Base-by-base conservation (phyloP, 2,113 vertebrate species). In the Strigops habroptila region DNA sequence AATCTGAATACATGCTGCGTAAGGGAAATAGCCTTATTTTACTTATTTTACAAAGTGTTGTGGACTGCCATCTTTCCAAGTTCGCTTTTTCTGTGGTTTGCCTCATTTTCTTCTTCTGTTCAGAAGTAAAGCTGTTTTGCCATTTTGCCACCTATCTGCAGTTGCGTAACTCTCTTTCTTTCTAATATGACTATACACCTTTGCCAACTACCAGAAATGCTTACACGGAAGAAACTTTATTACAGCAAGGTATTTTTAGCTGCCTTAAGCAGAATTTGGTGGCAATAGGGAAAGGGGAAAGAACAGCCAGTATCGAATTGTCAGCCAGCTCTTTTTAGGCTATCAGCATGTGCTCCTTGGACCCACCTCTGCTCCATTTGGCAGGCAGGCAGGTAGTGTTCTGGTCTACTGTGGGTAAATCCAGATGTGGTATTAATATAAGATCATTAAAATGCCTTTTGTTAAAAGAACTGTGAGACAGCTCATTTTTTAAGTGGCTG, bases 231-330 rank as follows among this genome's bases (percentile, higher is more conserved):
- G 88, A 92, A 79, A 43, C 4, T 46, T 90, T 5, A 82, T 67
- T 80, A 59, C 48, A 88, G 77, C 44, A 67, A 86, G 21, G 33
- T 94, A 68, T 82, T 96, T 93, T 94, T 86, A 92, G 93, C 71
- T 92, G 52, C 46, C n/a, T 87, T 83, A 63, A 76, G 64, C n/a
- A 67, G 70, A 88, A 83, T 88, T 92, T 35, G 62, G 64, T 67
- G 37, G 18, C 31, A 93, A 49, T 14, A 76, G 10, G 57, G 30
- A 84, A 93, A 71, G 68, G 67, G 8, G 13, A 83, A 84, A 71
- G 39, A 74, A 73, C 13, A 91, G 84, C 23, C 52, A 78, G 28
- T 57, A 49, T 64, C 0, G 0, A 49, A 75, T 33, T 1, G 35
- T 68, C 22, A 86, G 69, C 46, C 65, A 90, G 19, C 35, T 69